phyloP scores from a whole-genome alignment of 1,140 invertebrate genomes.

The Archivesica marissinica region DNA sequence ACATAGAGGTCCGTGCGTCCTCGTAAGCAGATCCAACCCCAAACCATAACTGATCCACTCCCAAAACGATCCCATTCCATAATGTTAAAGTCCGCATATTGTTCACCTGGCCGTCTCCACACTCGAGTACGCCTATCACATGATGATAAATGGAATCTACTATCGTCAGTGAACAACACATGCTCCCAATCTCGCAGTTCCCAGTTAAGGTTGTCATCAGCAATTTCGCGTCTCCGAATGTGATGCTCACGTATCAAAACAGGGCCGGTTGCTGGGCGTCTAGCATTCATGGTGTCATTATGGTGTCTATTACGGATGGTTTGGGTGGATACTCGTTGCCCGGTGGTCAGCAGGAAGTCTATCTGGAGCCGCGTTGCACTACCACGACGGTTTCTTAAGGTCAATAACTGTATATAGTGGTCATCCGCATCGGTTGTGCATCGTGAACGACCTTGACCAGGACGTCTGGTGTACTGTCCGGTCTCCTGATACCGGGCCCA shows the following conservation, averaged over 20 bases:
- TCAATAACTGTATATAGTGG: not conserved
- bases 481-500: not conserved
- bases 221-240: not conserved
- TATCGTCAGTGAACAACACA: not conserved
- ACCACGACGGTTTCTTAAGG: not conserved
- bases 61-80: not conserved
- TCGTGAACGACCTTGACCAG: not conserved
- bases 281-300: not conserved
- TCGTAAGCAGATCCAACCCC: not conserved
- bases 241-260: not conserved
- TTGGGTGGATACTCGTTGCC: not conserved
- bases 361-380: not conserved
- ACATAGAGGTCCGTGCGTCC: not conserved
- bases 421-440: not conserved
- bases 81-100: not conserved
- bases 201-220: not conserved
- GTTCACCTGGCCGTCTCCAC: not conserved
- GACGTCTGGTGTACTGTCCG: not conserved
- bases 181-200: not conserved
- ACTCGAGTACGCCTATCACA: not conserved
- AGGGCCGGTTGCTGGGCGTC: not conserved
- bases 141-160: no score
- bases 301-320: not conserved
- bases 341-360: not conserved
- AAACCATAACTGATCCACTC: not conserved